Conservation (phyloP, 2,113 vertebrate genomes). For the Hucho hucho region DNA sequence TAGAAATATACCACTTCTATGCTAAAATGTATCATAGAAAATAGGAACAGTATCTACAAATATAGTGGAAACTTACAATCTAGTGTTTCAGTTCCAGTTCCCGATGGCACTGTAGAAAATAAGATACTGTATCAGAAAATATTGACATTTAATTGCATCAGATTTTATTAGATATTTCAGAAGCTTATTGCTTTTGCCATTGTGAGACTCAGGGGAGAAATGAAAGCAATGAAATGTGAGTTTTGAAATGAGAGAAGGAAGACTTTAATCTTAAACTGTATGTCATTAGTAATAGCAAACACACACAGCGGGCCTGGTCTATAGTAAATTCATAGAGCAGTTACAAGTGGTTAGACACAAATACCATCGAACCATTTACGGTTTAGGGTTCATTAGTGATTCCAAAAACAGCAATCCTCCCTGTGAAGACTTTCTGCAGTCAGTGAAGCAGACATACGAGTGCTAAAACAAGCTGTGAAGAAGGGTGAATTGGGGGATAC, state of each 20-base stretch:
- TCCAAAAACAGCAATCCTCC: constrained; percentile 44
- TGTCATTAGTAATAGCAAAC: constrained; percentile 1
- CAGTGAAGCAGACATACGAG: constrained; percentile 41
- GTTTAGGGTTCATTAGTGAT: constrained; percentile 24
- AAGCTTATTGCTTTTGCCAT: constrained; percentile 5
- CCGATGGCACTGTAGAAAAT: constrained; percentile 64
- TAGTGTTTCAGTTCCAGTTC: constrained; percentile 74
- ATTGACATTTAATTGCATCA: constrained; percentile 1
- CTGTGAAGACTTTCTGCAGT: constrained; percentile 42
- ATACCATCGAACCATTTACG: constrained; percentile 28
- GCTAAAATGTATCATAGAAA: neutral
- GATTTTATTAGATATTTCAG: constrained; percentile 20
- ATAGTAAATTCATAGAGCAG: constrained; percentile 18
- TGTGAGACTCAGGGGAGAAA: constrained; percentile 3
- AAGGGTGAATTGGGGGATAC: constrained; percentile 10
- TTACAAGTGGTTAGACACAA: constrained; percentile 30
- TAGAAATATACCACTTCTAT: neutral
- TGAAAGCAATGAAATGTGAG: constrained; percentile 16
- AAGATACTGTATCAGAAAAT: constrained; percentile 27
- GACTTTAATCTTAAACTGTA: constrained; percentile 7
- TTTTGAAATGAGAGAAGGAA: constrained; percentile 17
- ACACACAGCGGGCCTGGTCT: constrained; percentile 8
- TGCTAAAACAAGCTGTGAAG: constrained; percentile 56
- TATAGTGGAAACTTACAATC: constrained; percentile 50
- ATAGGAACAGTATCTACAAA: neutral